Evolutionary conservation across 2,797 vertebrate genomes (phyloP).

Genomic region (Coendou prehensilis): DNA sequence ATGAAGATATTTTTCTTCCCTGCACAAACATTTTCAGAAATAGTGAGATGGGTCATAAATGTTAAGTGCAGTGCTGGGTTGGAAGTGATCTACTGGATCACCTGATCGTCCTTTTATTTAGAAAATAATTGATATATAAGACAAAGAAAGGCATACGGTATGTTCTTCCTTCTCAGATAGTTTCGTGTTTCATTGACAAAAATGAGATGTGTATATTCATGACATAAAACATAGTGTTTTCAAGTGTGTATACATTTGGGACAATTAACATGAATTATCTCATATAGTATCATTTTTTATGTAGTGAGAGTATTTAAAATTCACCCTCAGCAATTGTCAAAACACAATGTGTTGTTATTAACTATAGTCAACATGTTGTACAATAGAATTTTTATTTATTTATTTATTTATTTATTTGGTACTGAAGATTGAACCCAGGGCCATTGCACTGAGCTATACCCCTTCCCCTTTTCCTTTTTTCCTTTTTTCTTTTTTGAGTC

Average conservation of each 20-base stretch:
- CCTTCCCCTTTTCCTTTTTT: not conserved
- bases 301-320: not conserved
- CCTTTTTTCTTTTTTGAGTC: not conserved
- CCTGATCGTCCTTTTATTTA: not conserved
- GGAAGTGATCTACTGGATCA: not conserved
- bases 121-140: not conserved
- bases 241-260: too few relatives aligned
- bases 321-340: not conserved
- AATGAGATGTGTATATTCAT: not conserved
- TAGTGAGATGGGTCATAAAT: not conserved
- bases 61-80: not conserved
- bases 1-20: not conserved
- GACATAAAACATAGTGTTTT: not conserved
- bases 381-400: not conserved
- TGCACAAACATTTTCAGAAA: slow-evolving; percentile 45
- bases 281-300: not conserved
- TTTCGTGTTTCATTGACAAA: not conserved
- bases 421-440: not conserved
- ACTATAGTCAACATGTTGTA: not conserved
- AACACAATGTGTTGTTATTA: not conserved
- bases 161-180: not conserved
- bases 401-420: not conserved
- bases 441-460: not conserved
- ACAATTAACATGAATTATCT: not conserved
- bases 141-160: not conserved